These are phyloP conservation scores for Arctopsyche grandis DNA, from an alignment of 1,140 invertebrate genomes.

Conservation along the genomic window DNA sequence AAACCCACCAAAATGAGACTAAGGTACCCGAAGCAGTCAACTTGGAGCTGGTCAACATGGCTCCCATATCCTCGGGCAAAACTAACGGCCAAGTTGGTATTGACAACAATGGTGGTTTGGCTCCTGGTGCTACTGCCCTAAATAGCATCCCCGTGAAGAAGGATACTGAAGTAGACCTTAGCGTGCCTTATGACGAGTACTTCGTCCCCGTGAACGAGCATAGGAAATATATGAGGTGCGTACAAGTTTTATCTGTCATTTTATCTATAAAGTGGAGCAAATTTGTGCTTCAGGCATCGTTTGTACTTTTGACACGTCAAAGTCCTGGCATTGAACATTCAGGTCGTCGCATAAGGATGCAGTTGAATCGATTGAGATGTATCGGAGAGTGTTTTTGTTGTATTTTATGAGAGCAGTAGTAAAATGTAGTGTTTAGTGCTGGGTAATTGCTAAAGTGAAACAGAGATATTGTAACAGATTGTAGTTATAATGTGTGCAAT, in stretches of 20 bases:
- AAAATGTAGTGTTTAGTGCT: background rate
- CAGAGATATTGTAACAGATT: too few relatives aligned
- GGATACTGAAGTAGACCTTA: conserved; percentile 77
- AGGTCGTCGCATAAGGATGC: background rate
- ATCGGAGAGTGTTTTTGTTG: background rate
- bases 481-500: too few relatives aligned
- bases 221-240: conserved; percentile 84
- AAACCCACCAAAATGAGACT: conserved; percentile 26
- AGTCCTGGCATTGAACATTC: background rate
- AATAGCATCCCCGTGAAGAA: conserved; percentile 68
- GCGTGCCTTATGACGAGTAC: conserved; percentile 82
- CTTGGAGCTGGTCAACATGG: conserved; percentile 81
- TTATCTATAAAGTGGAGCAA: too few relatives aligned
- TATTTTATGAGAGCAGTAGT: background rate
- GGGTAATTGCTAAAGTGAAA: background rate
- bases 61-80: conserved; percentile 71
- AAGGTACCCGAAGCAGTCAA: conserved; percentile 76
- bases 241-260: background rate
- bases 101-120: conserved; percentile 59
- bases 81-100: conserved; percentile 44
- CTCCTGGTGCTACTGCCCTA: conserved; percentile 57
- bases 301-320: too few relatives aligned
- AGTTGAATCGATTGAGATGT: background rate
- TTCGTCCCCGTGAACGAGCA: conserved; percentile 87
- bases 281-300: too few relatives aligned